Base-by-base conservation (phyloP, 2,113 vertebrate genomes). In the Phainopepla nitens region DNA sequence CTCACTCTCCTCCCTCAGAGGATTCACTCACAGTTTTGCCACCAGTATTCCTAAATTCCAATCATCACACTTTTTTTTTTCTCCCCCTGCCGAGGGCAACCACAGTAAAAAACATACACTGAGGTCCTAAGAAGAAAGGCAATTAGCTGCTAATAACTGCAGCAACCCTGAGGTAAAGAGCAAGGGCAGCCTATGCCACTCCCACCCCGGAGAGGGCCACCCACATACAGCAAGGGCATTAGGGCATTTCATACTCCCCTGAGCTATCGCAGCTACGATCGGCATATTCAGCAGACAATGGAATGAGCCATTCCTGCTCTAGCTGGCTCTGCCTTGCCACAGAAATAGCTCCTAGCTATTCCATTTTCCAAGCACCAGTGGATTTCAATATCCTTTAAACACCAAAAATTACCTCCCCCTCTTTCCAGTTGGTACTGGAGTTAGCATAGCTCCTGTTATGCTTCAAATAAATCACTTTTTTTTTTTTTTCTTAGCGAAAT, bases 311-410 rank as follows among this genome's bases (percentile, higher is more conserved):
- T 64, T 89, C 80, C 88, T 83, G 88, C 87, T 87, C 80, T 78
- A 89, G 62, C 85, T 77, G 47, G 75, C 57, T 79, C 88, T 60
- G 69, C 35, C 10, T 71, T 62, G 68, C 79, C 18, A 4, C 87
- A 78, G 51, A 90, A 96, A 94, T 57, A 62, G 82, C 96, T 93
- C 76, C 72, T 23, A 66, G 80, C 85, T 86, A 51, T 61, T 96
- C 69, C 71, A 71, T 75, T 93, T 93, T 80, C 78, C 53, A 65
- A 87, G 92, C 69, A 76, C 65, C 69, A 90, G 39, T 27, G 62
- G 69, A 78, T 90, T 95, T 84, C 80, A 93, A 82, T 69, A 90
- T 45, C 69, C 76, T 96, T 82, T 65, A 71, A 92, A 20, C 44
- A 77, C n/a, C 12, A 83, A 62, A 50, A 90, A 70, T 31, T 28